Percentiles rank a stretch among this genome's conserved stretches.
Conservation (phyloP, 1,140 invertebrate species). For the Galendromus occidentalis region DNA sequence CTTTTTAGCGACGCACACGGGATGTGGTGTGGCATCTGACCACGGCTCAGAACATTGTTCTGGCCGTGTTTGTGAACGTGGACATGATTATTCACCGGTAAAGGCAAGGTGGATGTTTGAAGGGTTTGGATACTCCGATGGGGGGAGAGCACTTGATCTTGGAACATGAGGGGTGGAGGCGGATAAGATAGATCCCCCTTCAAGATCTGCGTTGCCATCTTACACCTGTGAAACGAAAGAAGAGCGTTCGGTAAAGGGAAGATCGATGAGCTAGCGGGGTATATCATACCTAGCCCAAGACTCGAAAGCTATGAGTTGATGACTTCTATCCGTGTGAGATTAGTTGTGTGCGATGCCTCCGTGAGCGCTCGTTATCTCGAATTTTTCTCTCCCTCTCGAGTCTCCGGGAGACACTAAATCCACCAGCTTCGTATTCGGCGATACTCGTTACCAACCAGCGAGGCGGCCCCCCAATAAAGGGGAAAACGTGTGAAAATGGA, state of each 20-base stretch:
- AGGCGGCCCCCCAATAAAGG: too few relatives aligned
- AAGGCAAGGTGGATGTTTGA: neutral
- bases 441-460: too few relatives aligned
- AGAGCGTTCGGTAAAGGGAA: neutral
- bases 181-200: neutral
- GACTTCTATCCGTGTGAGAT: too few relatives aligned
- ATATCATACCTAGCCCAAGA: too few relatives aligned
- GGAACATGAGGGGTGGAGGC: neutral
- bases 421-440: too few relatives aligned
- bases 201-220: constrained; percentile 7
- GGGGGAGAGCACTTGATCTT: neutral
- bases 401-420: too few relatives aligned
- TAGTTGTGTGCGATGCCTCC: too few relatives aligned
- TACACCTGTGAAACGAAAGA: constrained; percentile 3
- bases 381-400: too few relatives aligned
- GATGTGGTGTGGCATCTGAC: neutral
- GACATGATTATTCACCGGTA: neutral
- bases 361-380: too few relatives aligned
- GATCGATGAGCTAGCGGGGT: too few relatives aligned
- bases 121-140: neutral
- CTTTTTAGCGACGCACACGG: constrained; percentile 2
- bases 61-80: neutral
- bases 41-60: neutral
- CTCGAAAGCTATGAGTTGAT: too few relatives aligned
- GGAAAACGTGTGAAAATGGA: too few relatives aligned